These are phyloP conservation scores for Stegodyphus dumicola DNA, from an alignment of 1,140 invertebrate genomes.

Conservation along the genomic window DNA sequence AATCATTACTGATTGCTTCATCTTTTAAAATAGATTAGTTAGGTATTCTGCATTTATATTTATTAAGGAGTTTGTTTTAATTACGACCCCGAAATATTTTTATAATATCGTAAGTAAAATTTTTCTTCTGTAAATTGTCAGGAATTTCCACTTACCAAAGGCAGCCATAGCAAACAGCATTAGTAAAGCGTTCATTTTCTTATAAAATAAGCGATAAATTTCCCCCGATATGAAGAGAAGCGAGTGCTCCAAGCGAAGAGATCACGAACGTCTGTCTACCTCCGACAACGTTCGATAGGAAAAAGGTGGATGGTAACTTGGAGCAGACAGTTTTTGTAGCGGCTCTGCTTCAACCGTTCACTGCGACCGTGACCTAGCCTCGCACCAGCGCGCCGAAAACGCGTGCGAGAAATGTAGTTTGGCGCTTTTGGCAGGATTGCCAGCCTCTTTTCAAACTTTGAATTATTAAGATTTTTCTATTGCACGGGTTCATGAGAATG, in stretches of 20 bases:
- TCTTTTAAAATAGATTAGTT: too few relatives aligned
- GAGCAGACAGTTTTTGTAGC: slow-evolving; percentile 59
- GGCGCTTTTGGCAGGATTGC: neutral
- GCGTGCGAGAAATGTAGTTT: neutral
- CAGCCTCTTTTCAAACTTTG: neutral
- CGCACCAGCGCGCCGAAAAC: slow-evolving; percentile 53
- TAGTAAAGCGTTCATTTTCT: slow-evolving; percentile 31
- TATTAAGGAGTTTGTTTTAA: too few relatives aligned
- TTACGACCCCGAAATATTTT: too few relatives aligned
- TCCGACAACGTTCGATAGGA: slow-evolving; percentile 19
- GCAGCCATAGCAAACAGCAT: slow-evolving; percentile 28
- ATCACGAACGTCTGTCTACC: slow-evolving; percentile 25
- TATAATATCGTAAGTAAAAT: too few relatives aligned
- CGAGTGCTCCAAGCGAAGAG: slow-evolving; percentile 15
- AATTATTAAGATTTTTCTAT: neutral
- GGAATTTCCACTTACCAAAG: slow-evolving; percentile 18
- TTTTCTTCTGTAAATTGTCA: too few relatives aligned
- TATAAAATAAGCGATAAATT: neutral
- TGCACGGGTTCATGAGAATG: too few relatives aligned
- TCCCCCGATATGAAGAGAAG: slow-evolving; percentile 22
- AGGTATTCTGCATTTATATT: too few relatives aligned
- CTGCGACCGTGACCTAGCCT: slow-evolving; percentile 61
- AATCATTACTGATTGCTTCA: too few relatives aligned
- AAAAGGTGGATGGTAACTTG: slow-evolving; percentile 39
- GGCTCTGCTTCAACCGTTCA: slow-evolving; percentile 37